Percentiles rank a stretch among this genome's conserved stretches.
These are phyloP conservation scores for Epizoanthus fatuus DNA, from an alignment of 92 coral and sea anemone genomes.

Conservation along the genomic window DNA sequence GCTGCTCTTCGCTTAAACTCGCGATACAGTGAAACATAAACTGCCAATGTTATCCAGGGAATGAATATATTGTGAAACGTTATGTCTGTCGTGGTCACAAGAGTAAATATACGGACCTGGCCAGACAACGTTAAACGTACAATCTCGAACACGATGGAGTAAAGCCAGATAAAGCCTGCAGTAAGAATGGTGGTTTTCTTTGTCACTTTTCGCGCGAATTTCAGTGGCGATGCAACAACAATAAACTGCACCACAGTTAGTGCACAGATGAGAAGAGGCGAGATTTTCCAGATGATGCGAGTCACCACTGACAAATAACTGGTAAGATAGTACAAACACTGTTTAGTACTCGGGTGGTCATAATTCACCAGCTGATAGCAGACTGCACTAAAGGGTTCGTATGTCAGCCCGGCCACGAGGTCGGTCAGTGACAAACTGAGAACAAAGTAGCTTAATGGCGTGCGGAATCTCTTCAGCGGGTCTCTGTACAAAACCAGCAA, in stretches of 20 bases:
- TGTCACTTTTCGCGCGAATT: conserved; percentile 5
- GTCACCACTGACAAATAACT: conserved; percentile 20
- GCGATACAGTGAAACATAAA: conserved; percentile 19
- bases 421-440: conserved; percentile 24
- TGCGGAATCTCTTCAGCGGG: conserved; percentile 22
- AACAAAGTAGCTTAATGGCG: conserved; percentile 13
- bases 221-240: conserved; percentile 20
- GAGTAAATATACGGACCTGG: background rate
- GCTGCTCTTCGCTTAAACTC: conserved; percentile 19
- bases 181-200: background rate
- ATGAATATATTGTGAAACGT: conserved; percentile 9
- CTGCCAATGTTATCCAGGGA: background rate
- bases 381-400: conserved; percentile 30
- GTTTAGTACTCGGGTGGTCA: background rate
- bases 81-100: conserved; percentile 13
- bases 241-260: conserved; percentile 23
- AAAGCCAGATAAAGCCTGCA: background rate
- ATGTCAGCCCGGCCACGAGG: conserved; percentile 9
- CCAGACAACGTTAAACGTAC: background rate
- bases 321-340: background rate
- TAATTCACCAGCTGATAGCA: conserved; percentile 3
- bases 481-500: conserved; percentile 31
- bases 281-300: conserved; percentile 38
- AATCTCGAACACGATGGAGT: conserved; percentile 24
- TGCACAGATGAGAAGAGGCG: conserved; percentile 35